Conservation (phyloP, 2,113 vertebrate species). For the Sminthopsis crassicaudata region DNA sequence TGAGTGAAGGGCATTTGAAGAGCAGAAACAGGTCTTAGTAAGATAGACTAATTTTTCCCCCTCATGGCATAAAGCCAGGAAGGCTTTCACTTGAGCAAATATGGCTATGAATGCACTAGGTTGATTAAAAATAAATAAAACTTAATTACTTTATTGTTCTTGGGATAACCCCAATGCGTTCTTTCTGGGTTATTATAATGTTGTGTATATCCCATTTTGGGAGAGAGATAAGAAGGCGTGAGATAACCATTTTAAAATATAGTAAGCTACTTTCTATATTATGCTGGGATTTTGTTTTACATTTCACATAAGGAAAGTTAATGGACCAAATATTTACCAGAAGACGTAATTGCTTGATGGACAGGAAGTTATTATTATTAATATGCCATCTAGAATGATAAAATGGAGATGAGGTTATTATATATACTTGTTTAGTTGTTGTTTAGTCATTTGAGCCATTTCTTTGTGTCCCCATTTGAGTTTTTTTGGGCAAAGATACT, state of each 20-base stretch:
- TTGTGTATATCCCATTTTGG: not conserved
- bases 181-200: conserved; percentile 4
- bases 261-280: not conserved
- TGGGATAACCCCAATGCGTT: not conserved
- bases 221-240: not conserved
- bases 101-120: conserved; percentile 10
- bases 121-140: not conserved
- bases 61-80: not conserved
- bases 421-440: not conserved
- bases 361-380: not conserved
- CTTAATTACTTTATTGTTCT: conserved; percentile 24
- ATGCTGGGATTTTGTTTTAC: not conserved
- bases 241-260: conserved; percentile 33
- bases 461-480: not conserved
- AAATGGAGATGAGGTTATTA: not conserved
- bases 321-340: not conserved
- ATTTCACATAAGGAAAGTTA: conserved; percentile 1
- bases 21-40: not conserved
- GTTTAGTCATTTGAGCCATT: not conserved
- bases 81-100: conserved; percentile 3
- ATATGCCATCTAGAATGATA: not conserved
- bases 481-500: not conserved
- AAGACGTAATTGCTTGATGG: conserved; percentile 12
- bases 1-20: not conserved
- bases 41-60: not conserved